Conservation (phyloP, 92 coral and sea anemone genomes). For the Siderastrea siderea region DNA sequence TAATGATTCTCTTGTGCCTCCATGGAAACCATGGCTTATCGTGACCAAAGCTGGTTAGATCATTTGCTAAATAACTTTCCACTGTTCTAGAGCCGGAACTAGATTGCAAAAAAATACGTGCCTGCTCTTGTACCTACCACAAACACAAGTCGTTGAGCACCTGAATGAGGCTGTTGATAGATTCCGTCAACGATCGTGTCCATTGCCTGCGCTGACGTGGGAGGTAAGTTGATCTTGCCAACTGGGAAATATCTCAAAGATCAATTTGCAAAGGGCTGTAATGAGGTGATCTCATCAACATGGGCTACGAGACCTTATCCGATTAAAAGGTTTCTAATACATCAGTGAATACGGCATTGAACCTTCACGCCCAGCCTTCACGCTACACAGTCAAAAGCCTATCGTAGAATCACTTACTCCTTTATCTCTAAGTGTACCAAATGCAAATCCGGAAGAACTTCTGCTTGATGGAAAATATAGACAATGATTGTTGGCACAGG, state of each 20-base stretch:
- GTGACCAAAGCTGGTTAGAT: not conserved
- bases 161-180: not conserved
- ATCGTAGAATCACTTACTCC: not conserved
- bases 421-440: not conserved
- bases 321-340: not conserved
- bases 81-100: not conserved
- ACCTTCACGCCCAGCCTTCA: not conserved
- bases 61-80: not conserved
- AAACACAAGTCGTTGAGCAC: not conserved
- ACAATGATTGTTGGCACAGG: too few species aligned
- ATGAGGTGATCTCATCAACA: conserved; percentile 7
- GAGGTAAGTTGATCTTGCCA: not conserved
- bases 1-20: not conserved
- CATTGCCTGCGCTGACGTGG: not conserved
- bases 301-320: conserved; percentile 9
- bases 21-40: not conserved
- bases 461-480: too few species aligned
- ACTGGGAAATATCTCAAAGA: not conserved
- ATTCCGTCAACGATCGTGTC: not conserved
- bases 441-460: not conserved
- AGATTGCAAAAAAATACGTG: not conserved
- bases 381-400: too few species aligned
- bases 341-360: not conserved
- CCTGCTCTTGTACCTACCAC: not conserved
- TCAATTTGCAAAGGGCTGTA: not conserved